Evolutionary conservation across 2,888 invertebrate species (phyloP).

Genomic region (Anthrax anthrax): DNA sequence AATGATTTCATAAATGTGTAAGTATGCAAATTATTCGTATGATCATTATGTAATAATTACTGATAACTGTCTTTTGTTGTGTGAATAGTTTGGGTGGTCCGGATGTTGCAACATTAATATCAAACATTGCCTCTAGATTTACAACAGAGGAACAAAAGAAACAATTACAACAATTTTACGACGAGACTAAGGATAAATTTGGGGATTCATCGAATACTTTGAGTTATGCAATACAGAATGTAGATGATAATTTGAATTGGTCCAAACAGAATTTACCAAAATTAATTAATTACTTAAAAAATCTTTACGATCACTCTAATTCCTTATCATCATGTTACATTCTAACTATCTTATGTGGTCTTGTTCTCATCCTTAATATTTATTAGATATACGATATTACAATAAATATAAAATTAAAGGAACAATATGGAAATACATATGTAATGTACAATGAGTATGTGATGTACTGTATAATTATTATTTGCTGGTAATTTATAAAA

Average conservation of each 20-base stretch:
- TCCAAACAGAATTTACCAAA: constrained; percentile 16
- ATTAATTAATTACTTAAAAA: constrained; percentile 19
- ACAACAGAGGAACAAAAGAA: constrained; percentile 22
- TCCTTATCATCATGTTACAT: no score
- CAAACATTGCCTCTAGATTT: constrained; percentile 26
- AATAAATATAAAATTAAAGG: no score
- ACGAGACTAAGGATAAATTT: constrained; percentile 18
- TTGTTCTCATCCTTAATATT: no score
- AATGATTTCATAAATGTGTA: constrained; percentile 22
- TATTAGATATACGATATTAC: no score
- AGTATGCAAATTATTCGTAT: constrained; percentile 11
- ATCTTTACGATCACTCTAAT: no score
- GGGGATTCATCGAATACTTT: constrained; percentile 20
- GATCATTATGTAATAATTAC: neutral
- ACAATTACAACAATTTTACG: constrained; percentile 20
- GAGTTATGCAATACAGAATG: constrained; percentile 19
- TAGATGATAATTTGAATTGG: constrained; percentile 28
- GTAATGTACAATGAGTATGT: no score
- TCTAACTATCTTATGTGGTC: no score
- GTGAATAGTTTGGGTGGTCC: constrained; percentile 23
- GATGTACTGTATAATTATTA: no score
- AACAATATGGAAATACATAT: no score
- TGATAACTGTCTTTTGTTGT: neutral
- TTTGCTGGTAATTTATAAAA: no score
- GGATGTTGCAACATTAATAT: constrained; percentile 24